Base-by-base conservation (phyloP, 2,888 invertebrate genomes). In the Thelaira solivaga region DNA sequence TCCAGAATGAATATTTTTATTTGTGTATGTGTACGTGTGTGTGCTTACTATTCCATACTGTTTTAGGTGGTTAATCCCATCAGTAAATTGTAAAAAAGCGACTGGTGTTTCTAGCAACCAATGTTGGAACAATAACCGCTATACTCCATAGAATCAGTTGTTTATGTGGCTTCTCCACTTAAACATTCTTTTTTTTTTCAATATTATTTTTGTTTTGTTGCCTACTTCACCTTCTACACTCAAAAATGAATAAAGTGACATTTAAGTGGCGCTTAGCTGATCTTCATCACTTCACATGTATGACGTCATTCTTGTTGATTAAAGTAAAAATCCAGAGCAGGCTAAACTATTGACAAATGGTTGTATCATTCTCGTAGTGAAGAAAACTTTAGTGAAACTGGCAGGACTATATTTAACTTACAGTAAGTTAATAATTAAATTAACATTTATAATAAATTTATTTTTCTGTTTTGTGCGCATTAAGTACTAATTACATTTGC, bases 201-300 rank as follows among this genome's bases (percentile, higher is more conserved):
- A 43, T 43, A 24, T 55, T 3, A 55, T 11, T 49, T 47, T 26
- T 4, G 34, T 34, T 22, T 43, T 43, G 41, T 26, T 41, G 8
- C 20, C 29, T 34, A 57, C 68, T 68, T 77, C 36, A 73, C 45
- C 57, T 55, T 68, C 49, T 59, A 36, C 73, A 68, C 68, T 77
- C 49, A 57, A 51, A 34, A 34, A 43, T 26, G 24, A 55, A 36
- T 29, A 62, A 53, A 79, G 76, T 79, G 81, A 76, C 80, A 73
- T 72, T 68, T 67, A 79, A 81, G 81, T 81, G 81, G 81, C 81
- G 81, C 81, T 81, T 72, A 81, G 68, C 64, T 55, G 59, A 68
- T 76, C 72, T 69, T 36, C 75, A 68, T 57, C 69, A 59, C 22
- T 18, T 67, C 8, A 16, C 34, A 18, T 49, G 43, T 41, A 26